A percentile compares a stretch with the other conserved stretches of the same genome.
Conservation (phyloP, 2,888 invertebrate genomes). For the Chelonus formosanus region DNA sequence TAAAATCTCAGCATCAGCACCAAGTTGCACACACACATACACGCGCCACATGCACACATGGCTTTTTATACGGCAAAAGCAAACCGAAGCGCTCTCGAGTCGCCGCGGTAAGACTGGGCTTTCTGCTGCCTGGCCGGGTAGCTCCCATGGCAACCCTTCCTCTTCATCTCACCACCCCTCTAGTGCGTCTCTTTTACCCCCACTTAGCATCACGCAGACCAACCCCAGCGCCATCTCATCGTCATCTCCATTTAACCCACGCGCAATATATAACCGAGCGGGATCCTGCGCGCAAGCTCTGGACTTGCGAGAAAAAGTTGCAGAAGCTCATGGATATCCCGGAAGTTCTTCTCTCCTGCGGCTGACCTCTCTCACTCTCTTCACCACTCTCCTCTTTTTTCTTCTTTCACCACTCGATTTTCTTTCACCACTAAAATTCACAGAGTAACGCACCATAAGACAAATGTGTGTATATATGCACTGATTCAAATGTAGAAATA, state of each 20-base stretch:
- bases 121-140: conserved; percentile 62
- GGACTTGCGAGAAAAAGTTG: conserved; percentile 49
- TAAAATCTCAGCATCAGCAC: conserved; percentile 5
- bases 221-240: conserved; percentile 46
- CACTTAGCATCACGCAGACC: conserved; percentile 2
- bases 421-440: neutral
- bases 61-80: conserved; percentile 33
- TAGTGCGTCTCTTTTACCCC: conserved; percentile 22
- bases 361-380: conserved; percentile 54
- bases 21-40: conserved; percentile 28
- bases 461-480: too few relatives aligned
- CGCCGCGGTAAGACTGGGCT: conserved; percentile 62
- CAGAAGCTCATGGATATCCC: conserved; percentile 48
- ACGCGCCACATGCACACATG: conserved; percentile 37
- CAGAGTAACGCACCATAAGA: neutral
- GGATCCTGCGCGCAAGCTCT: conserved; percentile 44
- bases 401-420: neutral
- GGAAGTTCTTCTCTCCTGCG: conserved; percentile 44
- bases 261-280: conserved; percentile 44
- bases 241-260: conserved; percentile 48
- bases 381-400: conserved; percentile 23
- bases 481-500: too few relatives aligned
- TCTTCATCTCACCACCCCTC: conserved; percentile 40
- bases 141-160: conserved; percentile 63
- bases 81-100: conserved; percentile 52